Conservation (phyloP, 2,113 vertebrate species). For the Ondatra zibethicus region DNA sequence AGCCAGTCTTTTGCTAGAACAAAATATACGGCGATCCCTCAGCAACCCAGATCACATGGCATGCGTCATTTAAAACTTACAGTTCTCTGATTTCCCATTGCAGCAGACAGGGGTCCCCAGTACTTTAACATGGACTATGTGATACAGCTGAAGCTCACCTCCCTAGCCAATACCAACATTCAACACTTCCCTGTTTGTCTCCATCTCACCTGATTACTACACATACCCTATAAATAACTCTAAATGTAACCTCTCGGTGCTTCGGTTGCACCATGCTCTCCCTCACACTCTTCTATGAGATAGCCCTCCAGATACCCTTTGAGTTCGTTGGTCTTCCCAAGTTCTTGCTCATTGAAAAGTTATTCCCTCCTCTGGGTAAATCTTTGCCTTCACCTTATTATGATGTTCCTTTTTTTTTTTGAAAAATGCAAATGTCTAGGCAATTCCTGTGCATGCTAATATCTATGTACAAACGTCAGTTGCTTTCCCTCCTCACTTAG, state of each 20-base stretch:
- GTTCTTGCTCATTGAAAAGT: not conserved
- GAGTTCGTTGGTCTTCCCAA: not conserved
- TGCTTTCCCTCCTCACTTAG: slow-evolving; percentile 27
- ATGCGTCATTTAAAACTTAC: not conserved
- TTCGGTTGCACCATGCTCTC: too few species aligned
- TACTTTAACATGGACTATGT: not conserved
- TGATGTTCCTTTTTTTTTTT: not conserved
- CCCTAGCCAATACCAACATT: not conserved
- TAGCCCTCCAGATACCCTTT: not conserved
- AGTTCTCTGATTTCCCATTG: not conserved
- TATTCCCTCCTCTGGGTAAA: not conserved
- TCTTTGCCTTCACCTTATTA: not conserved
- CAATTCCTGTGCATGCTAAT: not conserved
- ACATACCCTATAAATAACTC: too few species aligned
- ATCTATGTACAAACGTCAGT: not conserved
- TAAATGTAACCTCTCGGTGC: fast-evolving
- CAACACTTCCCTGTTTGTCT: not conserved
- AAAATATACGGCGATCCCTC: not conserved
- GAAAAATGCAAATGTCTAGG: not conserved
- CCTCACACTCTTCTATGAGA: not conserved
- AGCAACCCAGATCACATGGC: not conserved
- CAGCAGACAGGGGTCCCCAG: not conserved
- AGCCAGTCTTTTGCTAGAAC: not conserved
- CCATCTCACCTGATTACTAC: not conserved
- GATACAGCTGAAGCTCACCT: not conserved